Conservation (phyloP, 2,888 invertebrate species). For the Drosophila aldrichi region DNA sequence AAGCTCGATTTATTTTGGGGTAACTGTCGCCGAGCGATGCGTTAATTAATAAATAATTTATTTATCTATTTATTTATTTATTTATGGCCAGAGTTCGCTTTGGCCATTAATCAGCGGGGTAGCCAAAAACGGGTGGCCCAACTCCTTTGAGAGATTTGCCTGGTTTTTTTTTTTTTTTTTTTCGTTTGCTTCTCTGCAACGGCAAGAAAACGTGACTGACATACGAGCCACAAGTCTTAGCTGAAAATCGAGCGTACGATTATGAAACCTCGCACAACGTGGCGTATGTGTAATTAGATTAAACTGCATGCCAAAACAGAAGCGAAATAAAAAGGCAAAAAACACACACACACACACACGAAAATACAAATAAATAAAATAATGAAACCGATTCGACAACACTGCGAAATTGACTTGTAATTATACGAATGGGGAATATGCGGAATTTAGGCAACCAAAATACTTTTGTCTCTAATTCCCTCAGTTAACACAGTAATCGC, state of each 20-base stretch:
- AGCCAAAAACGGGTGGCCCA: conserved; percentile 59
- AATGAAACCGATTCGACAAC: conserved; percentile 50
- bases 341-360: conserved; percentile 20
- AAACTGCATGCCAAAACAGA: conserved; percentile 75
- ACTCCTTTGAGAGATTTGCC: conserved; percentile 74
- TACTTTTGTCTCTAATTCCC: conserved; percentile 31
- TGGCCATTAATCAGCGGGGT: conserved; percentile 76
- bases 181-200: conserved; percentile 16
- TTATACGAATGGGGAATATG: conserved; percentile 67
- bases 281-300: conserved; percentile 82
- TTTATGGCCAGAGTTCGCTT: conserved; percentile 76
- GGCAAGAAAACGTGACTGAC: conserved; percentile 77
- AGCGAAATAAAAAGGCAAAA: conserved; percentile 2
- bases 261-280: conserved; percentile 73
- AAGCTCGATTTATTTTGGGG: conserved; percentile 38
- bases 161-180: neutral
- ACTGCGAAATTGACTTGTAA: conserved; percentile 76
- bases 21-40: conserved; percentile 48
- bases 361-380: conserved; percentile 23
- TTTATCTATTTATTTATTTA: conserved; percentile 64
- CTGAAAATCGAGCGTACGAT: conserved; percentile 37
- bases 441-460: conserved; percentile 64
- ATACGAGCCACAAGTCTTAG: conserved; percentile 37
- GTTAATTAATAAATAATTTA: conserved; percentile 81
- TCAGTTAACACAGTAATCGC: conserved; percentile 46